phyloP scores from a whole-genome alignment of 2,113 vertebrate genomes.

The Zapus hudsonius region DNA sequence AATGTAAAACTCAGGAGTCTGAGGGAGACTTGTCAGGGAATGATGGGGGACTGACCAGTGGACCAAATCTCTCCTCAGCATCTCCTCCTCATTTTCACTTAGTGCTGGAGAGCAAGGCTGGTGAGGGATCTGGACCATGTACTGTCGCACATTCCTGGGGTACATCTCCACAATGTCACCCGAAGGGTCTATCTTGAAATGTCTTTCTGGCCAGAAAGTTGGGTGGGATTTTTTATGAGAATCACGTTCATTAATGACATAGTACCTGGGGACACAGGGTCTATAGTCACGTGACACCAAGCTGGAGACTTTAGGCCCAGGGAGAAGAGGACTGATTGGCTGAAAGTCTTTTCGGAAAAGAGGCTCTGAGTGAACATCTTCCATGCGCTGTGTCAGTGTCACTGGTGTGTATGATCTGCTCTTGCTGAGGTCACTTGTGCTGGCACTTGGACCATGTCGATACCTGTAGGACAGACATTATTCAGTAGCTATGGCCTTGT shows the following conservation, averaged over 20 bases:
- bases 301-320: constrained; percentile 49
- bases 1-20: constrained; percentile 87
- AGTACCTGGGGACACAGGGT: constrained; percentile 87
- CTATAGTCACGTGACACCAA: constrained; percentile 82
- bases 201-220: constrained; percentile 87
- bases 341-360: constrained; percentile 88
- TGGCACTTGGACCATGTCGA: constrained; percentile 77
- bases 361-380: constrained; percentile 88
- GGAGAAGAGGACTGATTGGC: constrained; percentile 79
- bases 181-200: constrained; percentile 86
- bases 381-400: constrained; percentile 74
- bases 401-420: constrained; percentile 83
- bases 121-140: constrained; percentile 76
- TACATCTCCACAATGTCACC: constrained; percentile 88
- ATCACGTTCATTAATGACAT: constrained; percentile 90
- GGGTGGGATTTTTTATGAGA: constrained; percentile 86
- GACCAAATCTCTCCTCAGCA: constrained; percentile 72
- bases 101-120: constrained; percentile 85
- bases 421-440: constrained; percentile 83
- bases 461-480: constrained; percentile 80
- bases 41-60: constrained; percentile 81
- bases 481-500: rapidly evolving
- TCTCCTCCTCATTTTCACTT: constrained; percentile 87
- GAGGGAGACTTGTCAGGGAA: constrained; percentile 89
- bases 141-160: constrained; percentile 86